Percentiles rank a stretch among this genome's conserved stretches.
These are phyloP conservation scores for Parus major DNA, from an alignment of 2,113 vertebrate species.

Conservation along the genomic window DNA sequence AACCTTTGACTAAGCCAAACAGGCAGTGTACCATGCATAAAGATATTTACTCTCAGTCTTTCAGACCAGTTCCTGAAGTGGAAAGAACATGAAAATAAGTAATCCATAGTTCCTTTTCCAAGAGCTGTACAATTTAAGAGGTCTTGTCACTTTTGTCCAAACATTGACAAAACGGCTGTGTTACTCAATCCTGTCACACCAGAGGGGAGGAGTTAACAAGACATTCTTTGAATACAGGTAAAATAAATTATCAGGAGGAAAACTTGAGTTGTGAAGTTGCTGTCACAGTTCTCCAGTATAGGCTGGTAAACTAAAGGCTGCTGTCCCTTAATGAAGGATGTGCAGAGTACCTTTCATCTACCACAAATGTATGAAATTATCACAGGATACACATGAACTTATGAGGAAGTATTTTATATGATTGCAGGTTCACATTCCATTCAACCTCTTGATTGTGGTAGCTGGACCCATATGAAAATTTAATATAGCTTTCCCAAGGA, in stretches of 20 bases:
- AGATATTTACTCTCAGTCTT: neutral
- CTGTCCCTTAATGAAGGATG: neutral
- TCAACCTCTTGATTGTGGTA: neutral
- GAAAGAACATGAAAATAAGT: neutral
- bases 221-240: neutral
- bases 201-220: neutral
- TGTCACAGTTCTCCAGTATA: neutral
- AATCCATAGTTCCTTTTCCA: neutral
- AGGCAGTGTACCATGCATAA: neutral
- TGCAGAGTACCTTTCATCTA: neutral
- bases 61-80: rapidly evolving
- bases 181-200: neutral
- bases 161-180: neutral
- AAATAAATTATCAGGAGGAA: neutral
- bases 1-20: neutral
- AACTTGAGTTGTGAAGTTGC: neutral
- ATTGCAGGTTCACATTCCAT: neutral
- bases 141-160: neutral
- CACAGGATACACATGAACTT: neutral
- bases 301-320: neutral
- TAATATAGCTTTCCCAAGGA: neutral
- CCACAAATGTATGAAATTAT: neutral
- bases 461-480: neutral
- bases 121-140: rapidly evolving
- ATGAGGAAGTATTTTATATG: neutral